Percentiles rank a stretch among this genome's conserved stretches.
Evolutionary conservation across 1,140 invertebrate species (phyloP).

Genomic region (Tetramorium simillimum): DNA sequence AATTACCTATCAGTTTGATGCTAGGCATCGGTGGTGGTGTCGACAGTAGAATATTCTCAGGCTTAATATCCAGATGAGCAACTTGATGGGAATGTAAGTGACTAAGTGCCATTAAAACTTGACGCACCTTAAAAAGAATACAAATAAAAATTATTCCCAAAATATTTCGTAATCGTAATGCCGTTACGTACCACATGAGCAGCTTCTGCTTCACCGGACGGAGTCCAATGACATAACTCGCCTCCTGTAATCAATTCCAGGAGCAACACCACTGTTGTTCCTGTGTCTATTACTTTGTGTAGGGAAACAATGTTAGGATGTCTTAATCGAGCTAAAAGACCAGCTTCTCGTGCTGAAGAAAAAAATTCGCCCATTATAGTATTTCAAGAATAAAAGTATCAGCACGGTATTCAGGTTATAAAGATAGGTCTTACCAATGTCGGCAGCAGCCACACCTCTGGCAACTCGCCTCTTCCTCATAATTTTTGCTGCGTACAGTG

Average conservation of each 20-base stretch:
- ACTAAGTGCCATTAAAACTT: constrained; percentile 89
- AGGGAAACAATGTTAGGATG: constrained; percentile 88
- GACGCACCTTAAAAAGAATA: constrained; percentile 84
- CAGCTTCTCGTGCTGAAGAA: constrained; percentile 87
- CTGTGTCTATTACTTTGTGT: constrained; percentile 88
- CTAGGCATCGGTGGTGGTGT: constrained; percentile 85
- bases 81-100: constrained; percentile 89
- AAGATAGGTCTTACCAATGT: constrained; percentile 83
- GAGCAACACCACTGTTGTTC: constrained; percentile 88
- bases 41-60: constrained; percentile 89
- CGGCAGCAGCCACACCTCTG: constrained; percentile 86
- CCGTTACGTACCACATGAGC: constrained; percentile 85
- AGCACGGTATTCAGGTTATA: not conserved
- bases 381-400: not conserved
- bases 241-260: constrained; percentile 88
- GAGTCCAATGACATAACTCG: constrained; percentile 88
- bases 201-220: constrained; percentile 89
- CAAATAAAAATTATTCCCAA: constrained; percentile 2
- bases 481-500: constrained; percentile 90
- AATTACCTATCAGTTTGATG: constrained; percentile 86
- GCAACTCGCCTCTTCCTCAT: constrained; percentile 88
- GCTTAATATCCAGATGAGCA: constrained; percentile 90
- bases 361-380: constrained; percentile 60
- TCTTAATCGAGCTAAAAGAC: constrained; percentile 87
- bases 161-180: not conserved